Conservation (phyloP, 2,113 vertebrate species). For the Centropus bengalensis region DNA sequence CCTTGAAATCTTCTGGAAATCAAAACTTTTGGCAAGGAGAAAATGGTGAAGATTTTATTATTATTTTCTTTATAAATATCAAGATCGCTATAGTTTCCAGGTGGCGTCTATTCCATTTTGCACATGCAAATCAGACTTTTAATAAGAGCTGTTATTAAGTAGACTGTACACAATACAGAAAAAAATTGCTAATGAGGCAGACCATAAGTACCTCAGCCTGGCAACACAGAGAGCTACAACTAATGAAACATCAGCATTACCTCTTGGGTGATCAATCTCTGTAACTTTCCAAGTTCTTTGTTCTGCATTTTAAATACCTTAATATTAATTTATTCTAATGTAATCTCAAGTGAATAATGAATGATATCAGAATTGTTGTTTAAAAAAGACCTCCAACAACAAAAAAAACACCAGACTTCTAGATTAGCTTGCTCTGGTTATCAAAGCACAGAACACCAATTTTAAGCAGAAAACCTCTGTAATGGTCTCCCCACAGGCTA, state of each 20-base stretch:
- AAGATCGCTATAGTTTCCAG: background rate
- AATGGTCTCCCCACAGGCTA: background rate
- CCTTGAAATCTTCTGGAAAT: background rate
- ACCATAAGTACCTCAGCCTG: background rate
- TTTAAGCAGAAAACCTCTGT: background rate
- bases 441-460: background rate
- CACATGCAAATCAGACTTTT: background rate
- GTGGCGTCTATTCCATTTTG: background rate
- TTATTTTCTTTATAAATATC: background rate
- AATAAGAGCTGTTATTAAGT: background rate
- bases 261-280: background rate
- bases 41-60: background rate
- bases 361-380: background rate
- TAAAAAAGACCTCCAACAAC: background rate
- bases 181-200: background rate
- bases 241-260: background rate
- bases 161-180: background rate
- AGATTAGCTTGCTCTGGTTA: background rate
- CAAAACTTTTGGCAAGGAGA: background rate
- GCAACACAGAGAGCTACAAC: background rate
- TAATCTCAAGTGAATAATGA: background rate
- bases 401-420: background rate
- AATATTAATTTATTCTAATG: conserved; percentile 58
- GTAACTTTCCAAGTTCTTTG: conserved; percentile 18
- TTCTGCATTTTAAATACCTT: conserved; percentile 58